phyloP scores from a whole-genome alignment of 1,140 invertebrate genomes.

The Bombus superbus region DNA sequence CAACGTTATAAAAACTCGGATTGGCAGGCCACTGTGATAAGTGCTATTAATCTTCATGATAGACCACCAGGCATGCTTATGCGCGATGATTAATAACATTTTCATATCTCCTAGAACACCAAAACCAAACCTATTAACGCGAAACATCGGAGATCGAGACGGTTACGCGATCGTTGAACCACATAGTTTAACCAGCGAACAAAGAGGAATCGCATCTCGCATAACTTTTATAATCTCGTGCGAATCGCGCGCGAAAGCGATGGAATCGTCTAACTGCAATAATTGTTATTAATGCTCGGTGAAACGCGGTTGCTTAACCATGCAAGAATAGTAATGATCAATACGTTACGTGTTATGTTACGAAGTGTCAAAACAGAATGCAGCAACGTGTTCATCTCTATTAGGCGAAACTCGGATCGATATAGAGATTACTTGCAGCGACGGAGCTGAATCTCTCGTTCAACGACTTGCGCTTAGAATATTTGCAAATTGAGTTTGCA shows the following conservation, averaged over 20 bases:
- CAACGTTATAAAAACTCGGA: constrained; percentile 29
- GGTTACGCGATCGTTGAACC: constrained; percentile 64
- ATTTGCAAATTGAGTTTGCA: neutral
- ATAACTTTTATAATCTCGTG: constrained; percentile 37
- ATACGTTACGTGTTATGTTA: neutral
- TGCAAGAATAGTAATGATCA: constrained; percentile 2
- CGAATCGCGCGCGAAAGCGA: neutral
- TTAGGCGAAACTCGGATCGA: neutral
- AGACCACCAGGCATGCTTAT: constrained; percentile 46
- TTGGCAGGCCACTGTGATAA: constrained; percentile 28
- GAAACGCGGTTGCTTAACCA: constrained; percentile 17
- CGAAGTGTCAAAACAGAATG: constrained; percentile 12
- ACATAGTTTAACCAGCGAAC: constrained; percentile 26
- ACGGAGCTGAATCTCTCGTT: neutral
- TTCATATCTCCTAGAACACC: constrained; percentile 51
- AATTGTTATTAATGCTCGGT: constrained; percentile 47
- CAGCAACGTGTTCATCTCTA: constrained; percentile 27
- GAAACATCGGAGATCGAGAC: constrained; percentile 49
- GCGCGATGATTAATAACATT: constrained; percentile 67
- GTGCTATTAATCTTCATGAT: constrained; percentile 48
- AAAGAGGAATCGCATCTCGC: constrained; percentile 20
- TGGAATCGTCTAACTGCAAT: neutral
- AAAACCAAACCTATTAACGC: constrained; percentile 58
- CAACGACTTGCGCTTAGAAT: neutral
- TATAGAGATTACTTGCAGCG: neutral